These are phyloP conservation scores for Rhinella marina DNA, from an alignment of 2,797 vertebrate species.

Conservation along the genomic window DNA sequence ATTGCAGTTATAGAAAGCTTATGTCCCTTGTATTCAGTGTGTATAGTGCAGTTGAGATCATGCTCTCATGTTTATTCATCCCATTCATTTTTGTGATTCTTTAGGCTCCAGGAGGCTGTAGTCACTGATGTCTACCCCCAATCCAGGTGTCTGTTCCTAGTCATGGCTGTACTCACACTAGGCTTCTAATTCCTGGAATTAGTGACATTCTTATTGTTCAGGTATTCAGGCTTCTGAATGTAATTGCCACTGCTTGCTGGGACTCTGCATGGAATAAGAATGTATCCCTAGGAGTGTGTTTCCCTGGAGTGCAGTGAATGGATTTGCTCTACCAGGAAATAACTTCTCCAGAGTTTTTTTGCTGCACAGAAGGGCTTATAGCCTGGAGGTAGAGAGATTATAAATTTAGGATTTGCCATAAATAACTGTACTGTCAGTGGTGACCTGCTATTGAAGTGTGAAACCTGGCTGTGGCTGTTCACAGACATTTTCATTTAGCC, in stretches of 20 bases:
- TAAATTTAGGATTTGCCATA: slow-evolving; percentile 34
- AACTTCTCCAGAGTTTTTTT: slow-evolving; percentile 17
- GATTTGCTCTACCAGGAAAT: slow-evolving; percentile 41
- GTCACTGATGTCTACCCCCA: background rate
- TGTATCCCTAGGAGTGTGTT: slow-evolving; percentile 35
- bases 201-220: slow-evolving; percentile 51
- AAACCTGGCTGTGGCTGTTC: background rate
- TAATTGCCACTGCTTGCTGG: slow-evolving; percentile 8
- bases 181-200: slow-evolving; percentile 45
- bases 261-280: slow-evolving; percentile 49
- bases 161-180: slow-evolving; percentile 28
- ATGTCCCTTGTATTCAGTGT: background rate
- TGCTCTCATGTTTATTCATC: background rate
- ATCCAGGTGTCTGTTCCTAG: slow-evolving; percentile 45
- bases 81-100: background rate
- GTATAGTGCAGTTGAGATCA: no score
- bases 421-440: slow-evolving; percentile 16
- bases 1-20: background rate
- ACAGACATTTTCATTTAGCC: background rate
- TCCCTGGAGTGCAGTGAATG: slow-evolving; percentile 48
- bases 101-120: background rate
- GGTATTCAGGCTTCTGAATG: slow-evolving; percentile 43
- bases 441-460: slow-evolving; percentile 25
- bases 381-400: slow-evolving; percentile 47
- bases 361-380: slow-evolving; percentile 10